Conservation (phyloP, 2,113 vertebrate genomes). For the Zosterops lateralis region DNA sequence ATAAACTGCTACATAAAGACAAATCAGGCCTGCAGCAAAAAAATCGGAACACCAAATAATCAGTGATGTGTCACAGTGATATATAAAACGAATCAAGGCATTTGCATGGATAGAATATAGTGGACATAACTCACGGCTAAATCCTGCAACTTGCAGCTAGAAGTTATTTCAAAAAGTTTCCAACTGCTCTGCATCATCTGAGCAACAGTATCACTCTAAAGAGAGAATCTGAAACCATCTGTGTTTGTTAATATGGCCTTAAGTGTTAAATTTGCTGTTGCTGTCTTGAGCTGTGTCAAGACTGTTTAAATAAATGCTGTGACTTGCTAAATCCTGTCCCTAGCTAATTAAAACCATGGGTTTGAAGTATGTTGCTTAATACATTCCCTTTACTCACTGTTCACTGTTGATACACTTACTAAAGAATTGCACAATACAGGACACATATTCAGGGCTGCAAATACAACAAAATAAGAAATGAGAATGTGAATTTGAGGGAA, state of each 20-base stretch:
- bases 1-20: constrained; percentile 6
- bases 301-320: constrained; percentile 61
- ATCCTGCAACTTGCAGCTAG: neutral
- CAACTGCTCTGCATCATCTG: neutral
- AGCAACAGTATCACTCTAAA: constrained; percentile 1
- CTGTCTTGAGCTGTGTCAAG: constrained; percentile 53
- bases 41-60: constrained; percentile 10
- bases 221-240: constrained; percentile 31
- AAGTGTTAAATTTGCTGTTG: constrained; percentile 55
- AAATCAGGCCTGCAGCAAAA: constrained; percentile 28
- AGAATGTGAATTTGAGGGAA: neutral
- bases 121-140: constrained; percentile 20
- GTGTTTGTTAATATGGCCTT: constrained; percentile 51
- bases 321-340: constrained; percentile 67
- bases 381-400: constrained; percentile 13
- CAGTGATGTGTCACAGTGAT: neutral
- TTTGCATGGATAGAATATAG: neutral
- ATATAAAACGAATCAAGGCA: neutral
- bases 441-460: neutral
- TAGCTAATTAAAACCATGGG: constrained; percentile 48
- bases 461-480: neutral
- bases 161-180: constrained; percentile 37
- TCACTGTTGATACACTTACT: neutral
- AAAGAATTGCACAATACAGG: neutral
- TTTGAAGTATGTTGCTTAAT: constrained; percentile 29